phyloP scores from a whole-genome alignment of 2,113 vertebrate genomes.

The Toxostoma redivivum region DNA sequence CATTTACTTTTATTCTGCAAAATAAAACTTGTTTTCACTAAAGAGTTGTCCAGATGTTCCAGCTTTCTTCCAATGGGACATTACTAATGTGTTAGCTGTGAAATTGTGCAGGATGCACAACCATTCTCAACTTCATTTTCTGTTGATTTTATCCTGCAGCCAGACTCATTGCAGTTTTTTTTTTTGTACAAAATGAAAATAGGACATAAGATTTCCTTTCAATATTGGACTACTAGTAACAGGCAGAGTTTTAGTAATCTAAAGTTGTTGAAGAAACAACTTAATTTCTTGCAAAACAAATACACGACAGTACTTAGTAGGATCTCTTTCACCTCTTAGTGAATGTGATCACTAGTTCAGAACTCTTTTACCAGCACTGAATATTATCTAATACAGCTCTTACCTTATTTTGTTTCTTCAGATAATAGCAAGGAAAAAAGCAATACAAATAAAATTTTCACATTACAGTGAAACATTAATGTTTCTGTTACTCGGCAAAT shows the following conservation, averaged over 20 bases:
- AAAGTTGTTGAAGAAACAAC: constrained; percentile 17
- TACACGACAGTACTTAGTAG: constrained; percentile 28
- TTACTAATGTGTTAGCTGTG: neutral
- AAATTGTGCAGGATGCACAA: neutral
- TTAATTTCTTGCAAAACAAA: constrained; percentile 38
- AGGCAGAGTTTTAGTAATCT: constrained; percentile 13
- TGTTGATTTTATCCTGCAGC: neutral
- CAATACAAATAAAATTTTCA: constrained; percentile 22
- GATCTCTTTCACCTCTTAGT: neutral
- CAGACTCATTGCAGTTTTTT: neutral
- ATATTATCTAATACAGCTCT: constrained; percentile 54
- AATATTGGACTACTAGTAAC: neutral
- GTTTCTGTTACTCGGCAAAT: constrained; percentile 59
- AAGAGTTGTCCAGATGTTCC: neutral
- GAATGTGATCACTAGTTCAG: constrained; percentile 44
- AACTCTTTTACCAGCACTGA: constrained; percentile 26
- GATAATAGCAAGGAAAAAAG: neutral
- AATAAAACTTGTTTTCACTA: neutral
- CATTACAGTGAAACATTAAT: constrained; percentile 45
- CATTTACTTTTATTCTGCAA: neutral
- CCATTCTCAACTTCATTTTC: neutral
- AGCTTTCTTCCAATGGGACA: neutral
- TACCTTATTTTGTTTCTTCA: constrained; percentile 51
- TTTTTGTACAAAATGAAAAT: neutral
- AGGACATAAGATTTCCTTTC: neutral